Percentiles rank a stretch among this genome's conserved stretches.
These are phyloP conservation scores for Ceratotherium simum DNA, from an alignment of 2,113 vertebrate species.

Conservation along the genomic window DNA sequence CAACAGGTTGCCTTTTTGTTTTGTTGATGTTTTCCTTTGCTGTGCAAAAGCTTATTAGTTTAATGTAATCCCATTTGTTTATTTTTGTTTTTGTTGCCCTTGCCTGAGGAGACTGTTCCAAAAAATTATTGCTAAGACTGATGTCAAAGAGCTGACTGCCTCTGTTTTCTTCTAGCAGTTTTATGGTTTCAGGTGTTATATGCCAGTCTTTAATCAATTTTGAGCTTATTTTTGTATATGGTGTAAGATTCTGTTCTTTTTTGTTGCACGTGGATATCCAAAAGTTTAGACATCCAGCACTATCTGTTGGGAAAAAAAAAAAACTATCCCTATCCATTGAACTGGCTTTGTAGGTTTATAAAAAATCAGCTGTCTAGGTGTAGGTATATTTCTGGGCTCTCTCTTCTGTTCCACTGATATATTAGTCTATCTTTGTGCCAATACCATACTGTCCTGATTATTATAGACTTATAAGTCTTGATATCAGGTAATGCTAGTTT, in stretches of 20 bases:
- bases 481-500: not conserved
- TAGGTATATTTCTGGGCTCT: not conserved
- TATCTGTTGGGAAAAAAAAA: not conserved
- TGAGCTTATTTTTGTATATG: not conserved
- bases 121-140: too few species aligned
- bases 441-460: not conserved
- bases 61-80: too few species aligned
- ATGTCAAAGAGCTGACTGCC: too few species aligned
- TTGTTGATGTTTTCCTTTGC: too few species aligned
- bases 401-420: constrained; percentile 35
- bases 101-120: too few species aligned
- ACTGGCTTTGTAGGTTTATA: constrained; percentile 42
- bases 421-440: constrained; percentile 24
- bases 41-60: too few species aligned
- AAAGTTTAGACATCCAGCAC: not conserved
- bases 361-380: not conserved
- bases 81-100: too few species aligned
- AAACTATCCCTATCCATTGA: constrained; percentile 2
- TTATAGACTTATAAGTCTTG: not conserved
- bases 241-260: not conserved
- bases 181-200: not conserved
- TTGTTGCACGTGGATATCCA: constrained; percentile 23
- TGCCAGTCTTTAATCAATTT: not conserved
- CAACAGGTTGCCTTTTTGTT: too few species aligned
- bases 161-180: too few species aligned